These are phyloP conservation scores for Torymus texanus DNA, from an alignment of 2,888 invertebrate genomes.

Conservation along the genomic window DNA sequence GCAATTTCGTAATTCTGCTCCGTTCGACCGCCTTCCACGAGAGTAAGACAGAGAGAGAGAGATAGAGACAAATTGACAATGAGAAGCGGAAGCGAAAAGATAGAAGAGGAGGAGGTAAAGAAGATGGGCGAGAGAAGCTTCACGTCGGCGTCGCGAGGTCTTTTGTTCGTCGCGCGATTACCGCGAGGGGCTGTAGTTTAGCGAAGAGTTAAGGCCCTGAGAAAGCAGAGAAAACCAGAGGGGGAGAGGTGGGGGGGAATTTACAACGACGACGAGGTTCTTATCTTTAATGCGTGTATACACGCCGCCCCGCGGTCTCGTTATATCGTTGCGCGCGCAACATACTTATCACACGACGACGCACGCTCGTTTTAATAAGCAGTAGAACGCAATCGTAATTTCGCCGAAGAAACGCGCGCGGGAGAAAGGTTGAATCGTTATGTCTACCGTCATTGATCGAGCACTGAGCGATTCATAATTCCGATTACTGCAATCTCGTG, in stretches of 20 bases:
- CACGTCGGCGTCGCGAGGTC: neutral
- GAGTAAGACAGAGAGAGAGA: neutral
- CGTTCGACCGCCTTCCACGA: conserved; percentile 13
- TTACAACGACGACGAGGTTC: no score
- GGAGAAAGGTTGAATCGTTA: no score
- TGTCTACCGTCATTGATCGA: neutral
- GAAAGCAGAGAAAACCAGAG: conserved; percentile 9
- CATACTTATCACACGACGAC: no score
- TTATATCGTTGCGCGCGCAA: no score
- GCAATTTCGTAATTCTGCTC: conserved; percentile 45
- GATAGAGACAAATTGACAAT: conserved; percentile 43
- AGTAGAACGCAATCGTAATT: no score
- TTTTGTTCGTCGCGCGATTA: conserved; percentile 31
- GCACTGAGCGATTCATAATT: neutral
- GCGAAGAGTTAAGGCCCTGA: neutral
- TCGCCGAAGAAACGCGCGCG: no score
- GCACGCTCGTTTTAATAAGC: no score
- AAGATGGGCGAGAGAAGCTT: conserved; percentile 1
- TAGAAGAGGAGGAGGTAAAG: conserved; percentile 1
- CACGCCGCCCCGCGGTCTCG: no score
- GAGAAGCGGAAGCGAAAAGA: conserved; percentile 44
- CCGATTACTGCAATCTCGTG: conserved; percentile 11
- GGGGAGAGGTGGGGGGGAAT: no score
- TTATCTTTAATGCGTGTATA: no score
- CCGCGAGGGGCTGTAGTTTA: neutral